Base-by-base conservation (phyloP, 2,113 vertebrate species). In the Tauraco erythrolophus region DNA sequence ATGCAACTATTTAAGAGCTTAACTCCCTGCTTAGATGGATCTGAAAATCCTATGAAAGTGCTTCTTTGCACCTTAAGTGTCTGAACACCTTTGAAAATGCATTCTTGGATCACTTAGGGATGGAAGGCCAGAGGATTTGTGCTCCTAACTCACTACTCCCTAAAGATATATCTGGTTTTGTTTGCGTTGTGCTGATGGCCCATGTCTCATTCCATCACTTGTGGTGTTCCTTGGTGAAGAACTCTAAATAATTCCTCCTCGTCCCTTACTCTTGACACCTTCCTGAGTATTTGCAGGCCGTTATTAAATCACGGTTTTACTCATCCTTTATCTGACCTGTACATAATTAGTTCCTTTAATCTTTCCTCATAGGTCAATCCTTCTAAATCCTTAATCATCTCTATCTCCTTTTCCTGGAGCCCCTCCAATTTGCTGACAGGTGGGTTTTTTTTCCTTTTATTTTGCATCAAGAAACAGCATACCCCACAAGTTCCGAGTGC, bases 341-440 rank as follows among this genome's bases (percentile, higher is more conserved):
- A 94, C 88, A 93, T 98, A 98, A 97, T 98, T 98, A 97, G 97
- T 97, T 97, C 94, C 91, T 97, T 97, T 97, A 98, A 98, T 98
- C 97, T 97, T 96, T 97, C 95, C 89, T 96, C 94, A 39, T 96
- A 98, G 97, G 97, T 98, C 96, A 98, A 97, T 97, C 97, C 91
- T 92, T 91, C 91, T 96, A 94, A 98, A 96, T 94, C 85, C 76
- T 98, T 97, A 95, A 97, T 97, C 96, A 97, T 96, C 94, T 96
- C 96, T 96, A 97, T 97, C 97, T 93, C 81, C 83, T 92, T 92
- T 80, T 92, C 62, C 88, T 97, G 96, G 94, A 98, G 78, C 80
- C 70, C 69, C 93, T 98, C 94, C 96, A 97, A 76, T 95, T 95
- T 91, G 71, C 95, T 95, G 84, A 76, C 81, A 41, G 30, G 17